Conservation (phyloP, 2,888 invertebrate genomes). For the Timema cristinae region DNA sequence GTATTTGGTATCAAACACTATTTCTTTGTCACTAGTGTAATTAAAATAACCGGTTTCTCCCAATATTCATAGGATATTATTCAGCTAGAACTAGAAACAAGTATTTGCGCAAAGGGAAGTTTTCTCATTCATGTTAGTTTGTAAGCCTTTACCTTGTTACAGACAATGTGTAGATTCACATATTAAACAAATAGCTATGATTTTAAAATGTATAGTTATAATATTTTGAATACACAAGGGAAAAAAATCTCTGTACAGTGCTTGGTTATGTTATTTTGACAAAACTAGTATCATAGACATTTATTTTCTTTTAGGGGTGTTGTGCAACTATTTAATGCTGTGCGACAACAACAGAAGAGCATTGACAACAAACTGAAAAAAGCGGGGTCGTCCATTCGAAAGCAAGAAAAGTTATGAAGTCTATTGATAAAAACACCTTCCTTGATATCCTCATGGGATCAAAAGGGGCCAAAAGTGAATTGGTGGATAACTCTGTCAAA, state of each 20-base stretch:
- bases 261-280: too few species aligned
- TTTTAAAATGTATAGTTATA: too few species aligned
- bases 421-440: constrained; percentile 70
- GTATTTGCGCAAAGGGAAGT: too few species aligned
- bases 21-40: too few species aligned
- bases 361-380: constrained; percentile 61
- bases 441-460: constrained; percentile 73
- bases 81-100: too few species aligned
- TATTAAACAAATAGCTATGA: too few species aligned
- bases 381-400: constrained; percentile 72
- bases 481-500: constrained; percentile 40
- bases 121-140: neutral
- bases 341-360: constrained; percentile 77
- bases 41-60: too few species aligned
- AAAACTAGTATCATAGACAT: neutral
- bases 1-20: too few species aligned
- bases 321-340: constrained; percentile 89
- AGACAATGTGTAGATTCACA: too few species aligned
- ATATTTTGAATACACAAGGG: too few species aligned
- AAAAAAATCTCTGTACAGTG: too few species aligned
- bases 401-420: constrained; percentile 70
- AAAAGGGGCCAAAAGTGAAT: constrained; percentile 40
- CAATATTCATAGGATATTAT: too few species aligned
- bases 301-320: constrained; percentile 61
- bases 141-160: neutral